Conservation (phyloP, 2,888 invertebrate species). For the Aromia moschata region DNA sequence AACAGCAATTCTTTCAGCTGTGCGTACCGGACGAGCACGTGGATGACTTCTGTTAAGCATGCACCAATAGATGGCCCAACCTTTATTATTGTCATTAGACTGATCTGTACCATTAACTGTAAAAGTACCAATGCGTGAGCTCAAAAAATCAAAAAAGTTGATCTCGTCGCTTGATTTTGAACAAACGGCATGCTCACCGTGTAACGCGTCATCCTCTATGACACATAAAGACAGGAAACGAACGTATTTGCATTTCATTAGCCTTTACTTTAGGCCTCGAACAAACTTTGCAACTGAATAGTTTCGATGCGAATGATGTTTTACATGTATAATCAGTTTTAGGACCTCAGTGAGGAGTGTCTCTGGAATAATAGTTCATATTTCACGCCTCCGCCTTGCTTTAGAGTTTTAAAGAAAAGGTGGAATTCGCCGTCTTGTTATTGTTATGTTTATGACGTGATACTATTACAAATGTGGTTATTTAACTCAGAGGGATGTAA, state of each 20-base stretch:
- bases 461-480: not conserved
- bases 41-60: too few species aligned
- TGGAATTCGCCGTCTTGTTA: not conserved
- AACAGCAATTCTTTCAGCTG: too few species aligned
- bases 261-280: slow-evolving; percentile 3
- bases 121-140: too few species aligned
- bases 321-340: slow-evolving; percentile 7
- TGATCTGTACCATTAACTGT: too few species aligned
- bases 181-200: too few species aligned
- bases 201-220: too few species aligned
- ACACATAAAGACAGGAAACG: slow-evolving; percentile 9
- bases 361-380: not conserved
- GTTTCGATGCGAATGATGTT: not conserved
- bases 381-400: not conserved
- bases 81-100: too few species aligned
- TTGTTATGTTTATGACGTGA: not conserved
- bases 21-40: too few species aligned
- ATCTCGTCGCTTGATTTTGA: too few species aligned
- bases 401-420: not conserved
- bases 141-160: too few species aligned
- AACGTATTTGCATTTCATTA: slow-evolving; percentile 19
- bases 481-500: not conserved
- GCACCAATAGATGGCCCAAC: too few species aligned
- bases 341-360: not conserved
- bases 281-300: slow-evolving; percentile 5